Percentiles rank a stretch among this genome's conserved stretches.
Conservation (phyloP, 1,140 invertebrate genomes). For the Lethocerus indicus region DNA sequence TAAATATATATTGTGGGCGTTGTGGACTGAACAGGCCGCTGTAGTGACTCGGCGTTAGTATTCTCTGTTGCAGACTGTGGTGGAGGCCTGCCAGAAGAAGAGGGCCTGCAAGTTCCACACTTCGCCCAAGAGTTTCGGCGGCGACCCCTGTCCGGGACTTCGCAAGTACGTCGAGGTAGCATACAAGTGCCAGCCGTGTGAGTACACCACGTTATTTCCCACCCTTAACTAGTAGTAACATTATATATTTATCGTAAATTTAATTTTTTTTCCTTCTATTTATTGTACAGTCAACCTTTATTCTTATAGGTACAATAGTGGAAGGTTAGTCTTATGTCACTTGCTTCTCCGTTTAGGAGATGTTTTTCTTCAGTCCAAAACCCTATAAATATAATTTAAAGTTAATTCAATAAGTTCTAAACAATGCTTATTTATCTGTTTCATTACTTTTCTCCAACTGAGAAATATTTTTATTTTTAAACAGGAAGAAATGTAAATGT, state of each 20-base stretch:
- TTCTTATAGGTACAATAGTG: not conserved
- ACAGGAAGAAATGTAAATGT: too few relatives aligned
- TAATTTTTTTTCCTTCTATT: not conserved
- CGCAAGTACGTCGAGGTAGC: constrained; percentile 81
- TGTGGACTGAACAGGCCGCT: too few relatives aligned
- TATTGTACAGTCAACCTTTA: not conserved
- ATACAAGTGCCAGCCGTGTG: constrained; percentile 89
- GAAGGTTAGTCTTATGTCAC: too few relatives aligned
- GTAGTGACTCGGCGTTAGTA: constrained; percentile 39
- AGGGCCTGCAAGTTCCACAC: constrained; percentile 72
- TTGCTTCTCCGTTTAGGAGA: too few relatives aligned
- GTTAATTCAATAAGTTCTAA: too few relatives aligned
- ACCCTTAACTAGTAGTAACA: not conserved
- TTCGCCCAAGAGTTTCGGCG: constrained; percentile 57
- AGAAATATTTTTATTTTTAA: too few relatives aligned
- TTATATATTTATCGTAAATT: constrained; percentile 2
- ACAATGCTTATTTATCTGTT: too few relatives aligned
- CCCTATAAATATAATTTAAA: too few relatives aligned
- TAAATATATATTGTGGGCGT: too few relatives aligned
- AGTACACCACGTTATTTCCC: constrained; percentile 32
- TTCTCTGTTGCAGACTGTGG: constrained; percentile 79
- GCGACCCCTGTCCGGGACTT: constrained; percentile 71
- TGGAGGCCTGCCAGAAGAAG: constrained; percentile 82
- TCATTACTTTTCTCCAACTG: too few relatives aligned
- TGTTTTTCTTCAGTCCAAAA: too few relatives aligned